Evolutionary conservation across 2,888 invertebrate species (phyloP).

Genomic region (Endotricha flammealis): DNA sequence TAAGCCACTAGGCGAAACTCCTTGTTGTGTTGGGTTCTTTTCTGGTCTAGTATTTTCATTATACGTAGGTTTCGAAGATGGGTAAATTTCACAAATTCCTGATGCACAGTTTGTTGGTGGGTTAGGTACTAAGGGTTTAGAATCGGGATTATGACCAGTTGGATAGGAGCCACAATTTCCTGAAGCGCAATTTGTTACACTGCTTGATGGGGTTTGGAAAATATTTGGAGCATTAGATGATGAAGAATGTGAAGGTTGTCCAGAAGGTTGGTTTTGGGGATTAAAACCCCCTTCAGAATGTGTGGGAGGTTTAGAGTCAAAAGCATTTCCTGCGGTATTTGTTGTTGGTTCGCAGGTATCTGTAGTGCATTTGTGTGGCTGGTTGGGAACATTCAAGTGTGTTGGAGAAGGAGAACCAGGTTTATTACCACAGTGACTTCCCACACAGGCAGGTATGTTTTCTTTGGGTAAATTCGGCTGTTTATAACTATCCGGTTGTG

Average conservation of each 20-base stretch:
- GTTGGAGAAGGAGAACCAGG: background rate
- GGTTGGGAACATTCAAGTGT: background rate
- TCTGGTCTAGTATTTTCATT: background rate
- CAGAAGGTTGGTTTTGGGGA: slow-evolving; percentile 22
- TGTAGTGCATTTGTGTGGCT: too few species aligned
- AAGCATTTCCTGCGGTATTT: too few species aligned
- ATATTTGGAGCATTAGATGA: slow-evolving; percentile 9
- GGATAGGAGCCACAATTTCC: slow-evolving; percentile 14
- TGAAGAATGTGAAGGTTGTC: slow-evolving; percentile 13
- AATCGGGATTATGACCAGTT: background rate
- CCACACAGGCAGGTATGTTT: background rate
- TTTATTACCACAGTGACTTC: slow-evolving; percentile 1
- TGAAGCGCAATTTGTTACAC: slow-evolving; percentile 16
- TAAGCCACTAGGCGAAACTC: slow-evolving; percentile 5
- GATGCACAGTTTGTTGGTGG: slow-evolving; percentile 1
- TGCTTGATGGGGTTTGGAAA: slow-evolving; percentile 7
- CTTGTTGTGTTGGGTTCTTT: background rate
- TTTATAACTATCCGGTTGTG: slow-evolving; percentile 13
- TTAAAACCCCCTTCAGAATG: background rate
- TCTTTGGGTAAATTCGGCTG: too few species aligned
- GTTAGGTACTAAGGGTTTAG: background rate
- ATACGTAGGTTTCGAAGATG: background rate
- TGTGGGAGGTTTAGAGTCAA: background rate
- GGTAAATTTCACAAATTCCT: background rate
- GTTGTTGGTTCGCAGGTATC: too few species aligned